Evolutionary conservation across 1,140 invertebrate genomes (phyloP).

Genomic region (Ridgeia piscesae): DNA sequence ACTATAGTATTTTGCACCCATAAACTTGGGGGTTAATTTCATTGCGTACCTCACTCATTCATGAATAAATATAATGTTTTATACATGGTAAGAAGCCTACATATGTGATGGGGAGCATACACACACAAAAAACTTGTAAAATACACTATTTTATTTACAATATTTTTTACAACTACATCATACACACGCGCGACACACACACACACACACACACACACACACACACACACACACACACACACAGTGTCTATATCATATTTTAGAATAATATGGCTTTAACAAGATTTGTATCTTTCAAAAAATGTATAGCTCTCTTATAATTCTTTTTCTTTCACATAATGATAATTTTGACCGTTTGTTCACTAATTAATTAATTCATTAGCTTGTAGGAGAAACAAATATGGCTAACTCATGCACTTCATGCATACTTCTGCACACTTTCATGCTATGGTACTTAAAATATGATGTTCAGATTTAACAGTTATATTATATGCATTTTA

Average conservation of each 20-base stretch:
- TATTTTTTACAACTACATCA: background rate
- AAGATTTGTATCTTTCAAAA: background rate
- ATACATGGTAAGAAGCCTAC: too few relatives aligned
- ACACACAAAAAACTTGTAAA: too few relatives aligned
- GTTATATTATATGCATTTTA: background rate
- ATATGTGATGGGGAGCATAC: too few relatives aligned
- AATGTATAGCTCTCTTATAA: background rate
- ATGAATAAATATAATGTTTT: too few relatives aligned
- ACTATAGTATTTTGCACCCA: background rate
- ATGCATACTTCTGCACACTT: background rate
- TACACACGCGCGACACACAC: too few relatives aligned
- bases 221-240: background rate
- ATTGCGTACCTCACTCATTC: background rate
- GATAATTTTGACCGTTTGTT: background rate
- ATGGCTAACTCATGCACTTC: background rate
- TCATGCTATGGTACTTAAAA: background rate
- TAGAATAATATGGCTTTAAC: background rate
- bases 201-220: too few relatives aligned
- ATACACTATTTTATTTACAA: background rate
- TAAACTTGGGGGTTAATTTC: background rate
- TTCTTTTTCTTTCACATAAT: background rate
- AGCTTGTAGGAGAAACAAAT: background rate
- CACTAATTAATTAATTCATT: background rate
- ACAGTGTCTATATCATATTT: background rate
- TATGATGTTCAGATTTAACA: too few relatives aligned